These are phyloP conservation scores for Diaphora mendica DNA, from an alignment of 2,888 invertebrate genomes.

Conservation along the genomic window DNA sequence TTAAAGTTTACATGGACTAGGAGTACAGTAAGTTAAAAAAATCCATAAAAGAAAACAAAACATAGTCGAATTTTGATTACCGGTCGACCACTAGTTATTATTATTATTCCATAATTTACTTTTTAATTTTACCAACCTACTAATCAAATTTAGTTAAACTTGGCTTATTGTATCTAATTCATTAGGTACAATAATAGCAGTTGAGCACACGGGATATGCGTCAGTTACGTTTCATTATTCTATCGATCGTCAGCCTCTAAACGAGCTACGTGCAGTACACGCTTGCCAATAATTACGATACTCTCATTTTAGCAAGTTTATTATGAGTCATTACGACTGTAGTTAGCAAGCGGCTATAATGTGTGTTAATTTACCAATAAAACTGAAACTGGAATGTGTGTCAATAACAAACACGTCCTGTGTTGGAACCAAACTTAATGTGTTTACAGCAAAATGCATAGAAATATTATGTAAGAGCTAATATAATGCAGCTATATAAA, in stretches of 20 bases:
- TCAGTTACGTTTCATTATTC: neutral
- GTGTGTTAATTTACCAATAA: slow-evolving; percentile 6
- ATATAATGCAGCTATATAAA: neutral
- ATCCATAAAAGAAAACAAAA: too few relatives aligned
- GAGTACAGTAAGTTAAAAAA: too few relatives aligned
- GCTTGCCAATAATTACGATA: slow-evolving; percentile 5
- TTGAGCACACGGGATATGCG: neutral
- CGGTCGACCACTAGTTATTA: too few relatives aligned
- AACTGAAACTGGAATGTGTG: neutral
- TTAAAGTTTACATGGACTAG: too few relatives aligned
- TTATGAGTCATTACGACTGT: slow-evolving; percentile 14
- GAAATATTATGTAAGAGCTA: neutral
- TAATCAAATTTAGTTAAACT: neutral
- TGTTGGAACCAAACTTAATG: neutral
- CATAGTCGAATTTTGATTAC: too few relatives aligned
- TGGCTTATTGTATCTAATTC: neutral
- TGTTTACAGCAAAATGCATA: neutral
- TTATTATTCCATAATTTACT: neutral
- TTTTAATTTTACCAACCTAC: neutral
- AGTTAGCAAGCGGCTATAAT: slow-evolving; percentile 16
- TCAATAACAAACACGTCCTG: neutral
- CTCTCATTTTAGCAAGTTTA: slow-evolving; percentile 1
- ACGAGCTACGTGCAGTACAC: neutral
- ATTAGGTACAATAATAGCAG: neutral
- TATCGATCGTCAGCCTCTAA: neutral